Percentiles rank a stretch among this genome's conserved stretches.
Evolutionary conservation across 2,113 vertebrate species (phyloP).

Genomic region (Macquaria ambigua): DNA sequence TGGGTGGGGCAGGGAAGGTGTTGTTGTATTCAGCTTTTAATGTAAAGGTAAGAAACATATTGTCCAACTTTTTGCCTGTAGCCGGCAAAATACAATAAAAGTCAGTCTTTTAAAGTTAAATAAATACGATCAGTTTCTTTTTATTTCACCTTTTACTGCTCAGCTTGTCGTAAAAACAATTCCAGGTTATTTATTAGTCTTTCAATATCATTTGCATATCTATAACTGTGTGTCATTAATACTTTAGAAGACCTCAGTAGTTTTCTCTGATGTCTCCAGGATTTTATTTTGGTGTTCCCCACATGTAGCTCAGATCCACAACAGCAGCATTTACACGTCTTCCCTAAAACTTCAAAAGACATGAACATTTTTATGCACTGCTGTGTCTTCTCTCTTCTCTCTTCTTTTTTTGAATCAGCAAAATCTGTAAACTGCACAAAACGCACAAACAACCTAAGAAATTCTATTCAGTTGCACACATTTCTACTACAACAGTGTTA

Average conservation of each 20-base stretch:
- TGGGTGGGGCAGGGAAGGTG: not conserved
- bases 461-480: not conserved
- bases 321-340: not conserved
- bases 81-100: slow-evolving; percentile 19
- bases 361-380: not conserved
- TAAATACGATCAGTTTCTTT: not conserved
- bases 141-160: not conserved
- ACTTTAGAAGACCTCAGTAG: not conserved
- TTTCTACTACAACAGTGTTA: slow-evolving; percentile 16
- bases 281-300: not conserved
- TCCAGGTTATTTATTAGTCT: not conserved
- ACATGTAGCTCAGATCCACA: not conserved
- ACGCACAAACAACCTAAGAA: not conserved
- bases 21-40: slow-evolving; percentile 22
- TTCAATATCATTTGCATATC: not conserved
- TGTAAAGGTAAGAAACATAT: slow-evolving; percentile 45
- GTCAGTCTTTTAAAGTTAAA: not conserved
- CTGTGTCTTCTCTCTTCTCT: not conserved
- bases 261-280: not conserved
- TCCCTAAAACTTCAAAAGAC: not conserved
- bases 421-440: not conserved
- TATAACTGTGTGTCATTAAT: too few species aligned
- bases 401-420: not conserved
- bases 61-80: slow-evolving; percentile 12
- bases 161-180: not conserved